Base-by-base conservation (phyloP, 2,888 invertebrate genomes). In the Hipparchia semele region DNA sequence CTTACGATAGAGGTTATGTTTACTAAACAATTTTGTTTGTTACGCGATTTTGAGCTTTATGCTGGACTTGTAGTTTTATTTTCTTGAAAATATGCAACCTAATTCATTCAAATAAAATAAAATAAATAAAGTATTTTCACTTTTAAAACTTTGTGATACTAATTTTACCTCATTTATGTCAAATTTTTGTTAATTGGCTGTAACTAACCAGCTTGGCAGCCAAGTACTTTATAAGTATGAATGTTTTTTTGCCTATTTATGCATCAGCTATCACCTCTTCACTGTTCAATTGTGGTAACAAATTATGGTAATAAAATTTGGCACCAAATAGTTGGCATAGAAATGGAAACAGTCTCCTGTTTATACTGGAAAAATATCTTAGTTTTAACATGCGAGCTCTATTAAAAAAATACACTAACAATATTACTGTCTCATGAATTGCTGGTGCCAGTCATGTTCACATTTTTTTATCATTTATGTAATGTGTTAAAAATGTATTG, bases 1-100 rank as follows among this genome's bases (percentile, higher is more conserved):
- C 49, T 10, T 33, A 53, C 72, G 75, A 84, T 87, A 83, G 80
- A 92, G 94, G 94, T 94, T 94, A 94, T 94, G 93, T 93, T 93
- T 94, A 94, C 92, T 91, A 91, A 86, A 78, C 64, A 51, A 69
- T 61, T 65, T 75, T 71, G 71, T 33, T 46, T 62, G 62, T 46
- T 75, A 74, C 13, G 73, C 76, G 68, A 78, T 71, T 76, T 74
- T 77, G 74, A 72, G 72, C 76, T 74, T 78, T 77, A 75, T n/a
- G 67, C 53, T 65, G 46, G 23, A 23, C 23, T 23, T 1, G 23
- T 23, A 23, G 23, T 23, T 23, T 49, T 67, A n/a, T n/a, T 13
- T 62, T 54, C 45, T 66, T 58, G 58, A 58, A 23, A 13, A 56
- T 6, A 13, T 58, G 58, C 8, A 58, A 13, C 9, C n/a, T 13